A percentile compares a stretch with the other conserved stretches of the same genome.
Evolutionary conservation across 2,113 vertebrate species (phyloP).

Genomic region (Melanostigma gelatinosum): DNA sequence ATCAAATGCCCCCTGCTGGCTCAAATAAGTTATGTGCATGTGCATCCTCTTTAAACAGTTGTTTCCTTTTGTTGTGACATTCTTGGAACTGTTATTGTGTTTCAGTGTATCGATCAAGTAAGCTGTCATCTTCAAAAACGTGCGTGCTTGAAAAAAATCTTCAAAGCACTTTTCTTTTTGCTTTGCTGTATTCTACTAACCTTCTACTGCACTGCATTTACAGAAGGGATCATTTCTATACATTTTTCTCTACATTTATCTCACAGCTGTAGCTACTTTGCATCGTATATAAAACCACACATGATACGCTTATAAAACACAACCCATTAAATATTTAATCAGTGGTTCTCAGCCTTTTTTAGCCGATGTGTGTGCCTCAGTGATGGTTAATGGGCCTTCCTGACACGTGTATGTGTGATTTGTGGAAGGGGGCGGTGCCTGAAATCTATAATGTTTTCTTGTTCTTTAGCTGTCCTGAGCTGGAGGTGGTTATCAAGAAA

Average conservation of each 20-base stretch:
- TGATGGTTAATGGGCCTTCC: neutral
- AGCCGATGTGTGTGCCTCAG: too few species aligned
- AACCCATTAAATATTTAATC: neutral
- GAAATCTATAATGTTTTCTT: neutral
- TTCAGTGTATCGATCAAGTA: neutral
- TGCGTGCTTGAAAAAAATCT: neutral
- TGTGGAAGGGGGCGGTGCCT: neutral
- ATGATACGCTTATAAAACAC: neutral
- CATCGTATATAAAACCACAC: neutral
- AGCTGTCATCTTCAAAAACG: neutral
- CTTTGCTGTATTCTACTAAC: neutral
- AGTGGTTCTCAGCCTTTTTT: neutral
- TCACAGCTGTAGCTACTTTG: neutral
- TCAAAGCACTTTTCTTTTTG: neutral
- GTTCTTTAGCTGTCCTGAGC: neutral
- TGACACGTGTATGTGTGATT: neutral
- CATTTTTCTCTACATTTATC: neutral
- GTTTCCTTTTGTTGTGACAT: neutral
- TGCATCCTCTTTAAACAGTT: neutral
- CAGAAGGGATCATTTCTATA: neutral
- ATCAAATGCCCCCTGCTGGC: conserved; percentile 74
- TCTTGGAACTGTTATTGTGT: neutral
- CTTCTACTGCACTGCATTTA: neutral
- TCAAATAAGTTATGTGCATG: conserved; percentile 22
- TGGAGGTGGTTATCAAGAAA: neutral